Evolutionary conservation across 2,888 invertebrate species (phyloP).

Genomic region (Nebria salina): DNA sequence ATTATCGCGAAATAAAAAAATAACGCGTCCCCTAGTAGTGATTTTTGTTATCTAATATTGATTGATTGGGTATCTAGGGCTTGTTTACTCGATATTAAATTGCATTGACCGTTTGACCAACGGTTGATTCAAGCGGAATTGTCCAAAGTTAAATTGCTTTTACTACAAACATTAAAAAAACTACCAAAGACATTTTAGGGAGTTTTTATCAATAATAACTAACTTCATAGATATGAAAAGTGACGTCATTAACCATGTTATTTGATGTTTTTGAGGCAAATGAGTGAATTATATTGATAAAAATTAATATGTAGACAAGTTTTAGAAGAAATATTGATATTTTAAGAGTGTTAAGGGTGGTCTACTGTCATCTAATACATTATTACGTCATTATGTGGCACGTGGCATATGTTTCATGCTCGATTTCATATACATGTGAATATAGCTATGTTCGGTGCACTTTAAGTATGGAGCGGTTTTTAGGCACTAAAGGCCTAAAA

Average conservation of each 20-base stretch:
- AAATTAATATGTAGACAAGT: too few species aligned
- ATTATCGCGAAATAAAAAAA: too few species aligned
- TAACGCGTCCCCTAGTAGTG: too few species aligned
- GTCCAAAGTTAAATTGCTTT: too few species aligned
- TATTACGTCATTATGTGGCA: constrained; percentile 63
- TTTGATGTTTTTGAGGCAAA: too few species aligned
- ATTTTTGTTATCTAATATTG: constrained; percentile 52
- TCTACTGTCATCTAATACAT: constrained; percentile 57
- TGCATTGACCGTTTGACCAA: constrained; percentile 47
- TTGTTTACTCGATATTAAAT: constrained; percentile 51
- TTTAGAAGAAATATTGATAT: too few species aligned
- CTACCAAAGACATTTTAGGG: too few species aligned
- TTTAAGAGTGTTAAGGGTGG: neutral
- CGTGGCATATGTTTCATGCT: constrained; percentile 63
- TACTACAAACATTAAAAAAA: too few species aligned
- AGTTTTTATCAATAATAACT: too few species aligned
- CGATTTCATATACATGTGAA: constrained; percentile 59
- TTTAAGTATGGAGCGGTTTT: neutral
- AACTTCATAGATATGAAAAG: too few species aligned
- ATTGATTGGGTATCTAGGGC: constrained; percentile 53
- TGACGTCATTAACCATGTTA: too few species aligned
- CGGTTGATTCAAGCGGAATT: constrained; percentile 23
- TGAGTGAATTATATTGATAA: too few species aligned
- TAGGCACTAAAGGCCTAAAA: neutral
- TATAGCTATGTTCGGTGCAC: neutral